A percentile compares a stretch with the other conserved stretches of the same genome.
phyloP scores from a whole-genome alignment of 2,888 invertebrate species.

The Clusia tigrina region DNA sequence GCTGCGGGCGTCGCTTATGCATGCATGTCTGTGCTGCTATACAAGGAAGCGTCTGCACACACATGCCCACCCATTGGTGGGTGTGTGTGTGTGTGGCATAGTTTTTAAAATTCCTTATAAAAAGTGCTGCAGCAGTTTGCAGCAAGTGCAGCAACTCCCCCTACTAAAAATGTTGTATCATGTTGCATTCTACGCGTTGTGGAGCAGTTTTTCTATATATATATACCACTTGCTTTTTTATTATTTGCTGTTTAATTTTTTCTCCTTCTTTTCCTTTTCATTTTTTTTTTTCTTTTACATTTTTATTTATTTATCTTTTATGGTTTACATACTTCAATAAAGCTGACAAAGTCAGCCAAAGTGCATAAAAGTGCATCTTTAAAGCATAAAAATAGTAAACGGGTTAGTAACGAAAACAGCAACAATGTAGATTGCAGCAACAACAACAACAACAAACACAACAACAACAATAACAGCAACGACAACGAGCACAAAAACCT shows the following conservation, averaged over 20 bases:
- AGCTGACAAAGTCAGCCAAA: conserved; percentile 4
- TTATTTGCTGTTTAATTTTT: neutral
- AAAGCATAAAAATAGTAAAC: neutral
- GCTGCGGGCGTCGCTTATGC: no score
- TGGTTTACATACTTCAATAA: neutral
- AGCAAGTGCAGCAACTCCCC: no score
- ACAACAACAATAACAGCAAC: neutral
- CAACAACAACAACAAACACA: neutral
- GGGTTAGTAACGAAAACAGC: neutral
- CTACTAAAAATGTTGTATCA: neutral
- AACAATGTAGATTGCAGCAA: no score
- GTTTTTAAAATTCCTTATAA: neutral
- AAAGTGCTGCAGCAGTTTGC: neutral
- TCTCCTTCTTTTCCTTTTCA: neutral
- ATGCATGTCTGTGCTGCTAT: no score
- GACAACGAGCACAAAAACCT: no score
- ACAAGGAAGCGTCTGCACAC: no score
- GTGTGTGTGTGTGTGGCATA: neutral
- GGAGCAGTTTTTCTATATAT: no score
- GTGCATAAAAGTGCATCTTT: neutral
- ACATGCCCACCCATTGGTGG: neutral
- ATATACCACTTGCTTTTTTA: no score
- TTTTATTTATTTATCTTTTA: neutral
- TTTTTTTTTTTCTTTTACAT: neutral
- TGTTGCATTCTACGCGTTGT: no score